Conservation (phyloP, 2,797 vertebrate genomes). For the Xenopus petersii region DNA sequence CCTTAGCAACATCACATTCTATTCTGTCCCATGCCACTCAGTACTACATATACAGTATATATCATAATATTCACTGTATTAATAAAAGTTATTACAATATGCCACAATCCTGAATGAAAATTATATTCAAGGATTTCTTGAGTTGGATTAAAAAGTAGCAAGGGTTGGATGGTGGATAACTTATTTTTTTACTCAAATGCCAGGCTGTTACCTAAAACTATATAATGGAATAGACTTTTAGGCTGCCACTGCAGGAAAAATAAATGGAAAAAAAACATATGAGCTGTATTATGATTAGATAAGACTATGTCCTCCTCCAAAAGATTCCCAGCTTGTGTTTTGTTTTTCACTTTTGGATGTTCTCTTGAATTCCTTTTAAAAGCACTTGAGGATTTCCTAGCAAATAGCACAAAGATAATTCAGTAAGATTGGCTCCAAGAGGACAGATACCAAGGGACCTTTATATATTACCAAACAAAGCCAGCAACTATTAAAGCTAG, state of each 20-base stretch:
- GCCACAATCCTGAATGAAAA: too few species aligned
- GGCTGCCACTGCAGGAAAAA: constrained; percentile 47
- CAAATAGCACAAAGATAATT: constrained; percentile 13
- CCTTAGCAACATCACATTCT: too few species aligned
- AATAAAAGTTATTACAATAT: too few species aligned
- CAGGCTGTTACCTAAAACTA: constrained; percentile 38
- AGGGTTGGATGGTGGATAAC: too few species aligned
- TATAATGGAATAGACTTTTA: constrained; percentile 12
- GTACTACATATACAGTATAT: too few species aligned
- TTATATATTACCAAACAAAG: too few species aligned
- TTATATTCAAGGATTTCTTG: too few species aligned
- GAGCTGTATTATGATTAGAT: constrained; percentile 44
- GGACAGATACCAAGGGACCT: background rate
- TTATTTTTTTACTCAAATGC: constrained; percentile 37
- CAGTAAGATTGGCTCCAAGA: constrained; percentile 1
- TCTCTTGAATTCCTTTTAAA: constrained; percentile 9
- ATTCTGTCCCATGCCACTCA: too few species aligned
- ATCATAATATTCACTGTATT: too few species aligned
- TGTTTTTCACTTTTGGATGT: constrained; percentile 44
- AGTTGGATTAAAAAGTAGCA: too few species aligned
- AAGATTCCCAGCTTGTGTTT: constrained; percentile 51
- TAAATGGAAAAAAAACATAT: constrained; percentile 41
- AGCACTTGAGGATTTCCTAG: constrained; percentile 23
- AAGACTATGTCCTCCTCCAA: constrained; percentile 47
- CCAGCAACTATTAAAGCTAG: too few species aligned